Base-by-base conservation (phyloP, 2,888 invertebrate genomes). In the Lasioglossum lativentre region DNA sequence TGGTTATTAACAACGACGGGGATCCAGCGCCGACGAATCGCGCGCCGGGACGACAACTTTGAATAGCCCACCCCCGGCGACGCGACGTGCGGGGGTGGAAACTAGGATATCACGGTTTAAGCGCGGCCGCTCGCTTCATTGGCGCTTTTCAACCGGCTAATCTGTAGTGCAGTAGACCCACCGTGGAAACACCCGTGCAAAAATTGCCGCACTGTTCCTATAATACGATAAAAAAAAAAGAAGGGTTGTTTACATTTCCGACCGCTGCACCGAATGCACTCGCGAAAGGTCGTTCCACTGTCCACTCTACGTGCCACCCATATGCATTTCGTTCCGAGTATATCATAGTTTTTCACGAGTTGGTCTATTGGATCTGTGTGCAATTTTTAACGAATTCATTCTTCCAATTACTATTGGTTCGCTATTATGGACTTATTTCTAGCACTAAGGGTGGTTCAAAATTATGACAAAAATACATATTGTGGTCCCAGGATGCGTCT, bases 1-100 rank as follows among this genome's bases (percentile, higher is more conserved):
- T 30, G 40, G 66, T 56, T 56, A 75, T 75, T 75, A 75, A 56
- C 74, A 75, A 38, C 56, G 27, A 16, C 16, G 56, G 8, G 59
- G 8, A 30, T 75, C 38, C 38, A 34, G 38, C 34, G 52, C 10
- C 74, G 38, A 56, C 56, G 74, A 34, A 56, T 75, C 74, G 45
- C n/a, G 52, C 74, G 52, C 30, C 4, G 59, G 19, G 10, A 66
- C 66, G 74, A 59, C 74, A 56, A 56, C 34, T 75, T 75, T 40
- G 56, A 40, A 40, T 30, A 45, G 66, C 59, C 40, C 38, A 19
- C 66, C 16, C 16, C 66, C 19, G 23, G 68, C 19, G 23, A 23
- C 8, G 68, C 19, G 23, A 23, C 8, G 38, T 12, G 68, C 23
- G 10, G 23, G 66, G 30, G 66, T 19, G 30, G 30, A 38, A 66